Base-by-base conservation (phyloP, 2,797 vertebrate species). In the Helostoma temminkii region DNA sequence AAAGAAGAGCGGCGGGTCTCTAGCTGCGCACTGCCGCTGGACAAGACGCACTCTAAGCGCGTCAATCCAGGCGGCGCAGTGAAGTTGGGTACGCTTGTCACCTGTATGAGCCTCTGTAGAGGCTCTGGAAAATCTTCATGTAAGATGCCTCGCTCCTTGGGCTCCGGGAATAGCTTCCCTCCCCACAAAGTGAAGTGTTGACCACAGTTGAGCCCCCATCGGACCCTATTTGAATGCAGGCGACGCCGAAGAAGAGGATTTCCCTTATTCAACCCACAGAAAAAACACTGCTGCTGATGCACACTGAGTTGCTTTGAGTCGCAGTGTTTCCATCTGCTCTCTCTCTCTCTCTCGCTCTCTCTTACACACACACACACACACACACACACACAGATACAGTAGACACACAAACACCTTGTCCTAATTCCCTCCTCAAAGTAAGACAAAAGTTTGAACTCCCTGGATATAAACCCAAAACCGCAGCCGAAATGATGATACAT, bases 41-140 rank as follows among this genome's bases (percentile, higher is more conserved):
- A 72, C 25, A 37, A 67, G 45, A 61, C 77, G 68, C 80, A 14
- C 78, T 6, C 22, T 2, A 52, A 43, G 81, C 61, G 78, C 71
- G 53, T 66, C 68, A 14, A 26, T 9, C 2, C 61, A 3, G 54
- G 26, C 54, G 50, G 22, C 28, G 75, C 69, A 3, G 69, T 6
- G 71, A 79, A 87, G 74, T 85, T 86, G 22, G 79, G 34, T 50
- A n/a, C 76, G 71, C 59, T 67, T 60, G 76, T 89, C 90, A 88
- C 86, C 81, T 89, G 88, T 88, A 19, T 45, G 86, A 84, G 72
- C 80, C 66, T 54, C 21, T n/a, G 28, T 6, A 53, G 62, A 43
- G 30, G 47, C 58, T 68, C 36, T 55, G 66, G 52, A 42, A 45
- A 49, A 43, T 41, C 57, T 49, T 61, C 67, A 14, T 34, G 2